Conservation (phyloP, 2,888 invertebrate species). For the Elysia crispata region DNA sequence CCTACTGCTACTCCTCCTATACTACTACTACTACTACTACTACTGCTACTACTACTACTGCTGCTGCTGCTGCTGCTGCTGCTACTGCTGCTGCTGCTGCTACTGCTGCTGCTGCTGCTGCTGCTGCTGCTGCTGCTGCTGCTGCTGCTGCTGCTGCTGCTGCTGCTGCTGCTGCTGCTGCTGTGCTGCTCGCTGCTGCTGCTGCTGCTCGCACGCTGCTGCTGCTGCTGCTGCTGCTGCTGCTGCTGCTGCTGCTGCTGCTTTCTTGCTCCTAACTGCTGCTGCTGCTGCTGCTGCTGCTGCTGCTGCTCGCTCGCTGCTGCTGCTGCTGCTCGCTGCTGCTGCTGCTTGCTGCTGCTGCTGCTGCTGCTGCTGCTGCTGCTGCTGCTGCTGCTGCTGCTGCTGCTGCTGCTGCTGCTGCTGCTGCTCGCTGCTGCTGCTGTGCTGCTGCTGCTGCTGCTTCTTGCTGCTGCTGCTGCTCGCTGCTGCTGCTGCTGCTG, state of each 20-base stretch:
- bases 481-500: background rate
- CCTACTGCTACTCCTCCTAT: no score
- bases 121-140: background rate
- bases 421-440: background rate
- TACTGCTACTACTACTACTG: background rate
- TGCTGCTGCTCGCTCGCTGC: background rate
- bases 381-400: background rate
- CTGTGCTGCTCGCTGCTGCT: no score
- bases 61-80: conserved; percentile 7
- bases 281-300: conserved; percentile 15
- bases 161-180: background rate
- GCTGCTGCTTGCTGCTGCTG: no score
- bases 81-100: conserved; percentile 3
- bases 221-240: no score
- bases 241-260: background rate
- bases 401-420: conserved; percentile 14
- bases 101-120: conserved; percentile 22
- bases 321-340: background rate
- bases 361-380: background rate
- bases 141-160: background rate
- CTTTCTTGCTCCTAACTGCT: no score
- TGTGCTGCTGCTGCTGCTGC: no score
- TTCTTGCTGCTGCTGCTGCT: background rate
- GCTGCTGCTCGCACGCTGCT: no score
- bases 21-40: no score